phyloP scores from a whole-genome alignment of 2,797 vertebrate species.

The Anisognathus igniventris region DNA sequence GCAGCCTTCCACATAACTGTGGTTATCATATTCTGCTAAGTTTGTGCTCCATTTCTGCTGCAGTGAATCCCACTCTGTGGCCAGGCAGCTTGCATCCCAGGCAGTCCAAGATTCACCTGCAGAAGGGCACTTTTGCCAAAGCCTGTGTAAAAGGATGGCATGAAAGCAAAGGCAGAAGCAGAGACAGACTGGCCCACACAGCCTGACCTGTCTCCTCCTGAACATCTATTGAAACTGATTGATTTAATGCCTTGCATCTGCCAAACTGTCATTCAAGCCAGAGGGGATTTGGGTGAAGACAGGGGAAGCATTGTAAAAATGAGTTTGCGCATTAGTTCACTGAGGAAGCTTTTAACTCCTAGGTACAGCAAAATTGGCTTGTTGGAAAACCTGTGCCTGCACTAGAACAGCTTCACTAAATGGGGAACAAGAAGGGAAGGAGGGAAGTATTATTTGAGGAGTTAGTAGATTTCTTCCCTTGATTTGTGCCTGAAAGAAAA shows the following conservation, averaged over 20 bases:
- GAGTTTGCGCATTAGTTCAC: conserved; percentile 58
- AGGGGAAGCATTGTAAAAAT: conserved; percentile 63
- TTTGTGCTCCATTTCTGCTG: neutral
- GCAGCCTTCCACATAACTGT: neutral
- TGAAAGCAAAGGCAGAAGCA: neutral
- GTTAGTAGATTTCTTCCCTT: conserved; percentile 54
- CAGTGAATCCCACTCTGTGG: neutral
- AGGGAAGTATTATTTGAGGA: conserved; percentile 14
- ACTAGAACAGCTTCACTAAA: conserved; percentile 34
- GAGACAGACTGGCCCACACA: conserved; percentile 43
- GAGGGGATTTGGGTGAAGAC: conserved; percentile 67
- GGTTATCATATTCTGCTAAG: neutral
- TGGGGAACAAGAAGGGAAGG: neutral
- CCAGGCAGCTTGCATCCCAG: neutral
- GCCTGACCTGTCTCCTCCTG: conserved; percentile 48
- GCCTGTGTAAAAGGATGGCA: neutral
- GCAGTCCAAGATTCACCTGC: neutral
- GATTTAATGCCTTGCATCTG: conserved; percentile 69
- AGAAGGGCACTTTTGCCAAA: neutral
- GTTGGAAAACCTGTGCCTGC: conserved; percentile 20
- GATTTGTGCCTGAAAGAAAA: conserved; percentile 66
- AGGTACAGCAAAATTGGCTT: conserved; percentile 39
- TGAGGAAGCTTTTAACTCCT: conserved; percentile 67
- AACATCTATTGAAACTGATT: conserved; percentile 70
- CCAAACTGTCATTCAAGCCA: conserved; percentile 74